Percentiles rank a stretch among this genome's conserved stretches.
These are phyloP conservation scores for Agriopis leucophaearia DNA, from an alignment of 2,888 invertebrate species.

Conservation along the genomic window DNA sequence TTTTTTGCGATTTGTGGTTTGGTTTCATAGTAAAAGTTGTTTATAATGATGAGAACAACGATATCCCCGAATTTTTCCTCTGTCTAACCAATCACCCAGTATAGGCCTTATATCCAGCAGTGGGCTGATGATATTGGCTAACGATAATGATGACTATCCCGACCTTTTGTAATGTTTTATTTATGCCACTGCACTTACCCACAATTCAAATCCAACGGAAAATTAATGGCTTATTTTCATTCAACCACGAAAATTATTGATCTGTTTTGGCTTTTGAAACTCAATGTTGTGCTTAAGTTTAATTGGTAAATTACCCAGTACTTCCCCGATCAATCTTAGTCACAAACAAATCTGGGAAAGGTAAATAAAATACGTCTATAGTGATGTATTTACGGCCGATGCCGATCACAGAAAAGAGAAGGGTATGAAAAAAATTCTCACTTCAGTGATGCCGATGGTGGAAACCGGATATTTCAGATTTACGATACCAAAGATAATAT, in stretches of 20 bases:
- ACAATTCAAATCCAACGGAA: background rate
- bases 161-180: too few relatives aligned
- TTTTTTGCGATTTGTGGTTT: too few relatives aligned
- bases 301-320: conserved; percentile 1
- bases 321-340: conserved; percentile 23
- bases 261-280: conserved; percentile 13
- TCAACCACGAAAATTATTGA: conserved; percentile 7
- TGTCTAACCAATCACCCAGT: too few relatives aligned
- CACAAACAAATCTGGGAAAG: conserved; percentile 22
- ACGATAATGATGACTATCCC: too few relatives aligned
- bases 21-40: too few relatives aligned
- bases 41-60: too few relatives aligned
- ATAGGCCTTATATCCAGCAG: background rate
- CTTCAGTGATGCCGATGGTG: too few relatives aligned
- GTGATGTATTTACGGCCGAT: conserved; percentile 13
- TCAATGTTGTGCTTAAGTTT: conserved; percentile 15
- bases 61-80: too few relatives aligned
- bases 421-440: too few relatives aligned
- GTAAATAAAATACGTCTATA: conserved; percentile 23
- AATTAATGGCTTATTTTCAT: conserved; percentile 6
- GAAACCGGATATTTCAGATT: conserved; percentile 11
- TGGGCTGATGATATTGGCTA: background rate
- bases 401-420: too few relatives aligned
- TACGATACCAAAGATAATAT: too few relatives aligned
- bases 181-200: background rate